Base-by-base conservation (phyloP, 2,113 vertebrate genomes). In the Macquaria ambigua region DNA sequence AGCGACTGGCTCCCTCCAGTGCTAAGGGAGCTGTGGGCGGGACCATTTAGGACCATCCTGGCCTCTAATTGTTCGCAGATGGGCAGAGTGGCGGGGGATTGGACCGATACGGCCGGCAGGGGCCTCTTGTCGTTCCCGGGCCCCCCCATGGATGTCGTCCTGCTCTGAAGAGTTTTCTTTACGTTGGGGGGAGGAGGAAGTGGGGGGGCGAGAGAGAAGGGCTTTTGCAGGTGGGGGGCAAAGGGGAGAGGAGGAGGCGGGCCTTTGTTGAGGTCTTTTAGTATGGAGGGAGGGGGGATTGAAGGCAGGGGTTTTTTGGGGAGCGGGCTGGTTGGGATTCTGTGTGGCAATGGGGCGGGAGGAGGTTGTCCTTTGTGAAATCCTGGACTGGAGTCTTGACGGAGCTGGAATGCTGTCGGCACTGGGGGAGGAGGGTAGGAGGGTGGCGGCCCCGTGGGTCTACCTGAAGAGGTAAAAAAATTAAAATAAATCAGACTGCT, bases 391-490 rank as follows among this genome's bases (percentile, higher is more conserved):
- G 86, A 89, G 8, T 91, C 89, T 4, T n/a, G 81, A 28, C 25
- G 86, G 8, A 14, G 71, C 66, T 66, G 48, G 79, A n/a, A 83
- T 5, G 21, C n/a, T 43, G 61, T 4, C 1, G 98, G 98, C 53
- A 99, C 93, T 0, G 98, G 98, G 0, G 98, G 98, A 15, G 97
- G 97, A 0, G 98, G 98, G 87, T 99, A 98, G 0, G 96, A 89
- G 1, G 98, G 98, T 0, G 98, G 97, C 18, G 96, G 94, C 6
- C 72, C 94, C 0, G 71, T 68, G 2, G 94, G 79, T 75, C 86
- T 91, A 91, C 83, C 95, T 96, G 90, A 25, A 62, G 21, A 70
- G 25, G 52, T 2, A 31, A 56, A 59, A 41, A 74, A 48, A 64
- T 48, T 25, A 48, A 6, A 21, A 37, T 0, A 83, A n/a, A 55